A percentile compares a stretch with the other conserved stretches of the same genome.
Conservation (phyloP, 2,113 vertebrate genomes). For the Desmodus rotundus region DNA sequence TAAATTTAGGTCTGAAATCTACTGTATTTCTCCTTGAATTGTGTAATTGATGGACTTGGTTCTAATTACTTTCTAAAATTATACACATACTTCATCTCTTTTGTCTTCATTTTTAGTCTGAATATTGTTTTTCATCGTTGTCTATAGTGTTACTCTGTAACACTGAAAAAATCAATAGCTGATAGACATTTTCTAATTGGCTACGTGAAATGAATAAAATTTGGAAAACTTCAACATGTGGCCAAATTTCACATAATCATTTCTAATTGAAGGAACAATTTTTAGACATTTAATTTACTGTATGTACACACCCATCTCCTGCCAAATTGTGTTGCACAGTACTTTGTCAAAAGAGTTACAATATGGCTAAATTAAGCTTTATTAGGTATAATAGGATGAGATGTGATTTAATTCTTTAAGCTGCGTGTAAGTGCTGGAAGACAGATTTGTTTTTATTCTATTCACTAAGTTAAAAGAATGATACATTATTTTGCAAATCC, state of each 20-base stretch:
- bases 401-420: slow-evolving; percentile 59
- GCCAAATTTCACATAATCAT: slow-evolving; percentile 52
- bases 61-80: slow-evolving; percentile 21
- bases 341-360: slow-evolving; percentile 48
- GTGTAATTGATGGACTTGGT: not conserved
- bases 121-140: slow-evolving; percentile 1
- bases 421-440: slow-evolving; percentile 27
- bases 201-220: slow-evolving; percentile 45
- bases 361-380: slow-evolving; percentile 36
- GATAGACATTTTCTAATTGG: slow-evolving; percentile 21
- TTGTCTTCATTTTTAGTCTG: not conserved
- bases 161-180: not conserved
- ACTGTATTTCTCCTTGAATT: not conserved
- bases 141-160: not conserved
- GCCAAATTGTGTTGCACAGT: slow-evolving; percentile 33
- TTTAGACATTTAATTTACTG: slow-evolving; percentile 52
- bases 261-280: slow-evolving; percentile 65
- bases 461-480: slow-evolving; percentile 46
- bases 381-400: slow-evolving; percentile 49
- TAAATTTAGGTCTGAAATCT: not conserved
- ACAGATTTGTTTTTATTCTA: slow-evolving; percentile 70
- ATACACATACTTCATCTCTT: not conserved
- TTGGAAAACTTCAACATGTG: slow-evolving; percentile 47
- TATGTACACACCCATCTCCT: not conserved
- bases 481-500: slow-evolving; percentile 66